These are phyloP conservation scores for Tursiops truncatus DNA, from an alignment of 2,113 vertebrate species.

Conservation along the genomic window DNA sequence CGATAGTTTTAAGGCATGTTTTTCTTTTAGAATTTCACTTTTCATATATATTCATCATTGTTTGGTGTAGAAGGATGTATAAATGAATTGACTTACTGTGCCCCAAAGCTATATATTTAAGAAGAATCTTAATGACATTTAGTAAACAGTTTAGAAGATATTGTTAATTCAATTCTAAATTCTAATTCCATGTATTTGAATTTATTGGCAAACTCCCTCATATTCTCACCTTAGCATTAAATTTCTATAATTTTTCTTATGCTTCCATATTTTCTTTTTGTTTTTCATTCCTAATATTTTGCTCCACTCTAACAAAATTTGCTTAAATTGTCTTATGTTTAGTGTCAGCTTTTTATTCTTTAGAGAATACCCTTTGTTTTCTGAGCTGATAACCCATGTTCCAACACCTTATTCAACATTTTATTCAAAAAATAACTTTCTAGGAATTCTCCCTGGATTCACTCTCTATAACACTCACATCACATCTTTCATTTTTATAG, in stretches of 20 bases:
- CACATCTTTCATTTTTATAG: neutral
- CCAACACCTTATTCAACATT: neutral
- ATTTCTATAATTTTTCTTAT: neutral
- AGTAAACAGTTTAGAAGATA: neutral
- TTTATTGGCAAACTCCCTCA: neutral
- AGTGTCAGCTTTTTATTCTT: neutral
- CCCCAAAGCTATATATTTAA: neutral
- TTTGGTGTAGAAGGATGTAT: neutral
- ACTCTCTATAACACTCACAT: neutral
- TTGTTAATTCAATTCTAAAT: neutral
- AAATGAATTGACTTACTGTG: neutral
- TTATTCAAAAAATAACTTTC: constrained; percentile 5
- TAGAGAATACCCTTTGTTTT: neutral
- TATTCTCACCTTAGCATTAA: neutral
- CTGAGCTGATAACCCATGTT: neutral
- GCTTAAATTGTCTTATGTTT: neutral
- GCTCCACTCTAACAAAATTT: neutral
- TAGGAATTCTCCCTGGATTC: neutral
- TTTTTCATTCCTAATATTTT: neutral
- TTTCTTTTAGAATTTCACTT: neutral
- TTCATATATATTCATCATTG: neutral
- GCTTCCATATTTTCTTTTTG: neutral
- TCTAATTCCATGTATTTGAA: neutral
- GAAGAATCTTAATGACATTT: neutral
- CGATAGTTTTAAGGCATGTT: neutral